Evolutionary conservation across 2,888 invertebrate genomes (phyloP), one percentile per base, ranked within the genome.

Genomic region (Chrysolina oricalcia): DNA sequence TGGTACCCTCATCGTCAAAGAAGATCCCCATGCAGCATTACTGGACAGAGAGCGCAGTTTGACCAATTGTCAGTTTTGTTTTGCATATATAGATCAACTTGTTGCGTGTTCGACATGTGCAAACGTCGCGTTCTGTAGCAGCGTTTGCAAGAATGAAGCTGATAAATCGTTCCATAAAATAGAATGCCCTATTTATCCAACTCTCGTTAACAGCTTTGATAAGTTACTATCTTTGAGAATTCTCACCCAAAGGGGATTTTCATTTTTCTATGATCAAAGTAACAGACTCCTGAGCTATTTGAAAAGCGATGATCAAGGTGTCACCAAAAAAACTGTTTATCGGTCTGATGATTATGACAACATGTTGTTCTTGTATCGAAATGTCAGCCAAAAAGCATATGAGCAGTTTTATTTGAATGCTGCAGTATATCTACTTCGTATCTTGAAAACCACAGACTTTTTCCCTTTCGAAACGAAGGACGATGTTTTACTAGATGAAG

Each of bases 401-500:
- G 27, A 59, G 13, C n/a, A 59, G 9, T 15, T 35, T 2, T 59
- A 27, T 59, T 27, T 59, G n/a, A 23, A 27, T 27, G 10, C 15
- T 4, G 59, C 59, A 59, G 59, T 27, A 23, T 27, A 27, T n/a
- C n/a, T 59, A 8, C 27, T 59, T 13, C 59, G 59, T n/a, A 4
- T 59, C 6, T 59, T 59, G 23, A 59, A 59, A 27, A 59, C n/a
- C 6, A 59, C 59, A 15, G 59, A 27, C 8, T 59, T 27, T 27
- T 59, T 59, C 17, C 59, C 59, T 59, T 59, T 23, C 27, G n/a
- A 23, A 27, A 59, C 59, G 23, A 9, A 59, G 8, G 59, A 59
- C 8, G n/a, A 59, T 13, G 23, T 23, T 35, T n/a, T 59, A 15
- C 27, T 27, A 9, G 59, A 59, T n/a, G n/a, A 59, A 35, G 59